Base-by-base conservation (phyloP, 2,797 vertebrate genomes). In the Amblyopsis hoosieri region DNA sequence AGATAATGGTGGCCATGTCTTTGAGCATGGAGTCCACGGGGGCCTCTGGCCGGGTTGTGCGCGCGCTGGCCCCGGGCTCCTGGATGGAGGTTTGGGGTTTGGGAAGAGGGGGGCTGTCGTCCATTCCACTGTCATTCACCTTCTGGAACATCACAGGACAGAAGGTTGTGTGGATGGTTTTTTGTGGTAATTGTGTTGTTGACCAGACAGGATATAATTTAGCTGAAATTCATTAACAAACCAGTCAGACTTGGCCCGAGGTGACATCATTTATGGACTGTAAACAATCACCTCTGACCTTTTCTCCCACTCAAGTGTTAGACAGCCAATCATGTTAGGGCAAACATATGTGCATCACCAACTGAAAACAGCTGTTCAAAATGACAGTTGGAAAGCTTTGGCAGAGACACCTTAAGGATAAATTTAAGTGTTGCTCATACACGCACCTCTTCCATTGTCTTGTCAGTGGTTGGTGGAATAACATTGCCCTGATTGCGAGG, bases 1-100 rank as follows among this genome's bases (percentile, higher is more conserved):
- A 95, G 83, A 98, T 96, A 82, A 99, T 94, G 0, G 95, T 98
- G 85, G 98, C 98, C 91, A 99, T 93, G 84, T 99, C 97, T 85
- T 99, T 99, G 64, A 99, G 89, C 90, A 99, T 92, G 29, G 96
- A 95, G 87, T 99, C 98, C 75, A 98, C 90, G 0, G 96, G 93
- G 51, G 96, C 94, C 84, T 99, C 96, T 0, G 90, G 89, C 15
- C 93, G 4, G 60, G 0, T 11, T 23, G 10, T 1, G 29, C 83
- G 87, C 13, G 82, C 85, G 0, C 80, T 19, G 47, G 42, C 52
- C 1, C 84, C 77, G 0, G 88, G 92, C 76, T 97, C 94, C 70
- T 95, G 92, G 10, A 97, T 87, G 0, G 92, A 91, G 6, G 88
- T 92, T 14, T 81, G 69, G 0, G 90, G 77, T 33, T 86, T 89